Evolutionary conservation across 2,888 invertebrate genomes (phyloP), one percentile per base, ranked within the genome.

Genomic region (Xestobium rufovillosum): DNA sequence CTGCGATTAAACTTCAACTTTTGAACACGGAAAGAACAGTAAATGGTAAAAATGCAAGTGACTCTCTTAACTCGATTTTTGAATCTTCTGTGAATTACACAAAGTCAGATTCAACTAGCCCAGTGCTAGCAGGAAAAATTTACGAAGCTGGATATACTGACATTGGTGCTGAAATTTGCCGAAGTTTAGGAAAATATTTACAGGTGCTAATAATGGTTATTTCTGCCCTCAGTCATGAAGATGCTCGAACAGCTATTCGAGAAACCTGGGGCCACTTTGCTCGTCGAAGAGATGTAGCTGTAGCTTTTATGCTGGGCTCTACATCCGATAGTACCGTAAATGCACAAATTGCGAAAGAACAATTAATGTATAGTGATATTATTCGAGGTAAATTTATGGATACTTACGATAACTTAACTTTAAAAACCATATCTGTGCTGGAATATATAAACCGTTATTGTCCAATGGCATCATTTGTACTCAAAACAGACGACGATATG

Each of bases 401-500:
- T 62, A 75, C 78, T 3, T 83, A 84, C 60, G 75, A 78, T 28
- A 84, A 84, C 65, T 66, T 84, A 23, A 84, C 83, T 16, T 66
- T 83, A 15, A 84, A 84, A 66, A 81, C 81, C 26, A 70, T 83
- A 35, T 78, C 81, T 26, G 75, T 81, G 63, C 66, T 83, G 36
- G 81, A 82, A 60, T 84, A 83, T 83, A 71, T 73, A 8, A 76
- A 76, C 61, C 71, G 71, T 44, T 76, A 78, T 64, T 83, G 83
- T 60, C 71, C 76, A 44, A 70, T 72, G 45, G 78, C 75, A 41
- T 74, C 72, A 52, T 79, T 72, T 47, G 66, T 84, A 47, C 69
- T 84, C 25, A 84, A 84, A 68, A 82, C 83, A 2, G 83, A 84
- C 60, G 84, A 85, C 63, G 83, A 84, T 61, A 82, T 84, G 82